Evolutionary conservation across 2,888 invertebrate species (phyloP).

Genomic region (Pollenia amentaria): DNA sequence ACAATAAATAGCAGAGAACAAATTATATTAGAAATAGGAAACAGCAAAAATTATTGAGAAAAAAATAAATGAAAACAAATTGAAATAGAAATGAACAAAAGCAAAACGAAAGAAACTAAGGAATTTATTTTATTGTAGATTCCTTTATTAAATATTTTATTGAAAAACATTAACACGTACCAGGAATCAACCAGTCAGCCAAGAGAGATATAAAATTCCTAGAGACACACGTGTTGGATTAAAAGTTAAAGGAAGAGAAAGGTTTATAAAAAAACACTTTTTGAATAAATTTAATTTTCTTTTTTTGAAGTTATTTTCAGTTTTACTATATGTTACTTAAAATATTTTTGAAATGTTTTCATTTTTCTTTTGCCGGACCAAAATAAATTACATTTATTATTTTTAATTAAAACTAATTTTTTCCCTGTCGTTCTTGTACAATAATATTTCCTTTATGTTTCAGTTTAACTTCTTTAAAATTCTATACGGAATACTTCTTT

Average conservation of each 20-base stretch:
- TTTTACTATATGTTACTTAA: too few relatives aligned
- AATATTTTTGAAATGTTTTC: too few relatives aligned
- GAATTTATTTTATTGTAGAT: slow-evolving; percentile 1
- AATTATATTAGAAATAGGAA: slow-evolving; percentile 14
- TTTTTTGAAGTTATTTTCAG: too few relatives aligned
- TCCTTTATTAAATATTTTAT: not conserved
- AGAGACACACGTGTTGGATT: not conserved
- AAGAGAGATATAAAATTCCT: not conserved
- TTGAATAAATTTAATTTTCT: too few relatives aligned
- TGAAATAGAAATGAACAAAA: not conserved
- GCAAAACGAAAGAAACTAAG: not conserved
- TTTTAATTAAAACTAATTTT: too few relatives aligned
- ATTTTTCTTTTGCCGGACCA: too few relatives aligned
- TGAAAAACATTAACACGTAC: slow-evolving; percentile 13
- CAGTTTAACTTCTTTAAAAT: not conserved
- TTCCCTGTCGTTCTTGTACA: too few relatives aligned
- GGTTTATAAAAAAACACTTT: not conserved
- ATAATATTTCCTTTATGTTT: not conserved
- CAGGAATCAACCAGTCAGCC: not conserved
- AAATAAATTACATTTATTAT: too few relatives aligned
- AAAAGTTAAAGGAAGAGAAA: not conserved
- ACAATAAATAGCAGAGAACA: not conserved
- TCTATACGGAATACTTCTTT: not conserved
- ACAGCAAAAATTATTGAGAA: slow-evolving; percentile 2
- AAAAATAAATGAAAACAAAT: not conserved